phyloP scores from a whole-genome alignment of 2,888 invertebrate genomes.

The Scaptomyza polygonia region DNA sequence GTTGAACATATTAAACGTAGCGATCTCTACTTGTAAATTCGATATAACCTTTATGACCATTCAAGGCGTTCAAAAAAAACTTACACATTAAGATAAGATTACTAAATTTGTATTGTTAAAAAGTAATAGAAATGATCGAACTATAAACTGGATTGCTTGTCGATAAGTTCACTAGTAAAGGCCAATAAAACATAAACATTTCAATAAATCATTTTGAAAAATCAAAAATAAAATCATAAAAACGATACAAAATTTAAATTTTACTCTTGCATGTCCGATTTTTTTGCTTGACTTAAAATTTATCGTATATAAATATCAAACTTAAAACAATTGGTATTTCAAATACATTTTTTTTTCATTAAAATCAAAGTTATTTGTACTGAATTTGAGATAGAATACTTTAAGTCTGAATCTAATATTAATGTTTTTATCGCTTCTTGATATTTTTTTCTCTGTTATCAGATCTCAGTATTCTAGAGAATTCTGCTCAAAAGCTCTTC shows the following conservation, averaged over 20 bases:
- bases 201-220: not conserved
- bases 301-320: no score
- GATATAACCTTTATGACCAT: not conserved
- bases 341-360: no score
- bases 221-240: no score
- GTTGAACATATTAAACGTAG: not conserved
- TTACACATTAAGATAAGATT: not conserved
- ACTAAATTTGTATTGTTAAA: not conserved
- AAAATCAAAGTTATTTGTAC: no score
- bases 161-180: not conserved
- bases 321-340: no score
- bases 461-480: not conserved
- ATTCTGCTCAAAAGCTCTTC: not conserved
- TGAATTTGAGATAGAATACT: no score
- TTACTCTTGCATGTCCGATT: no score
- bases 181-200: not conserved
- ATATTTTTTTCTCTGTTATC: no score
- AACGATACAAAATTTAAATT: no score
- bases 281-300: no score
- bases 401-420: no score
- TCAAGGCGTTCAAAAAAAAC: not conserved
- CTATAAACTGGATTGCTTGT: not conserved
- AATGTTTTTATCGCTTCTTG: no score
- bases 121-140: constrained; percentile 7
- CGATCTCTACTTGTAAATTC: not conserved